Conservation (phyloP, 2,113 vertebrate species). For the Myrmecophaga tridactyla region DNA sequence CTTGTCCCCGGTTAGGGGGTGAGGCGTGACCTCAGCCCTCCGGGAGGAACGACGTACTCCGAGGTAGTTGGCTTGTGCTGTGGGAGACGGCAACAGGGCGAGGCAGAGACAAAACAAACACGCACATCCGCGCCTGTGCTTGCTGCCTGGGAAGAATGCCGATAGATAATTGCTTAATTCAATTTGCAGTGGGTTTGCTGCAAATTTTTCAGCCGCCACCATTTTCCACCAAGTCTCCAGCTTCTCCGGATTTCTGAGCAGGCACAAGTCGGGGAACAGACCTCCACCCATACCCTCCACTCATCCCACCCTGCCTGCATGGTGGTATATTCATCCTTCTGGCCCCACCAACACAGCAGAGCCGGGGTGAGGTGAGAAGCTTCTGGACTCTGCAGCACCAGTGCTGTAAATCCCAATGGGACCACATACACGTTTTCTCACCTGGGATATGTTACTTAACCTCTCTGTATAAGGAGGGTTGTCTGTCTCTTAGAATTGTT, state of each 20-base stretch:
- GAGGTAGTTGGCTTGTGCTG: not conserved
- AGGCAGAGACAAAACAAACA: not conserved
- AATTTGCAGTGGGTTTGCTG: not conserved
- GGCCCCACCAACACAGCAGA: too few species aligned
- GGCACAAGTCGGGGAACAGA: not conserved
- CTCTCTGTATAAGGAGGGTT: not conserved
- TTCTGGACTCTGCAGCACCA: not conserved
- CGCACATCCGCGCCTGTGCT: fast-evolving
- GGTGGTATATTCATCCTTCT: not conserved
- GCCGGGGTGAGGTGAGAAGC: not conserved
- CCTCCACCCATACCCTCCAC: not conserved
- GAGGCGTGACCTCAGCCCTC: not conserved
- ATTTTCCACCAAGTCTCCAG: not conserved
- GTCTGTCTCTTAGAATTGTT: not conserved
- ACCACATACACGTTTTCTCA: not conserved
- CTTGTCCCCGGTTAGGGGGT: not conserved
- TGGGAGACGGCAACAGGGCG: not conserved
- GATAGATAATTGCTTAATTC: not conserved
- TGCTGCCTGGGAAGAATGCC: not conserved
- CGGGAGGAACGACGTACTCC: not conserved
- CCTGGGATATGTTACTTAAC: not conserved
- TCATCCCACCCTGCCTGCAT: not conserved
- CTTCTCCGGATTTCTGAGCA: not conserved
- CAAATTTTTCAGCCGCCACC: not conserved
- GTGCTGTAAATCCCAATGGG: not conserved